Base-by-base conservation (phyloP, 2,113 vertebrate species). In the Leiothrix lutea region DNA sequence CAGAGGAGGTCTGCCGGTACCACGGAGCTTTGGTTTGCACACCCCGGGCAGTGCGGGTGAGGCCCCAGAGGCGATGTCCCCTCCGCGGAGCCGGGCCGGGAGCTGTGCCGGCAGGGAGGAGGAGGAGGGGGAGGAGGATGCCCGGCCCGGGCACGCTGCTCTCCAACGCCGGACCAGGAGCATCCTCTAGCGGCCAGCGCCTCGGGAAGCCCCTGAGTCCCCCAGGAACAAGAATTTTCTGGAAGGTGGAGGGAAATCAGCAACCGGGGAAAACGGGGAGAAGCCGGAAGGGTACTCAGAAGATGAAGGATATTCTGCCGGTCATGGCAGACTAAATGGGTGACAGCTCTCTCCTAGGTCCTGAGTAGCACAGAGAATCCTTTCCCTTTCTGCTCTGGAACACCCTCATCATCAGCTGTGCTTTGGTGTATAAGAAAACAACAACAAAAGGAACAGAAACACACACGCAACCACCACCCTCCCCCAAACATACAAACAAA, bases 141-240 rank as follows among this genome's bases (percentile, higher is more conserved):
- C 74, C 45, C 35, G 7, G 67, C 16, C 48, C 19, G 18, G 61
- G 35, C 15, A 15, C 29, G 40, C 60, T 13, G 83, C 48, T 51
- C 61, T 65, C 87, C 84, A 91, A 2, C 3, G 51, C 81, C 66
- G 66, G 81, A 29, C 87, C 79, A 91, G 93, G 91, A 96, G 94
- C 91, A 92, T 89, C 96, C 96, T 94, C 96, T 96, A 95, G 96
- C 42, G 96, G 95, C 94, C 94, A 64, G 40, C 16, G 23, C 66
- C 74, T 80, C 45, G 48, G 85, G 67, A 88, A 90, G 35, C 11
- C 62, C 82, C 80, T 8, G 44, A 6, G 5, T 6, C 24, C 60
- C 67, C 47, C 71, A 45, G 53, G 85, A 94, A 17, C 45, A 8
- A 64, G 96, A 96, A 93, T 40, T 54, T 96, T 96, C 96, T 97